These are phyloP conservation scores for Kradibia gibbosae DNA, from an alignment of 1,140 invertebrate genomes.

Conservation along the genomic window DNA sequence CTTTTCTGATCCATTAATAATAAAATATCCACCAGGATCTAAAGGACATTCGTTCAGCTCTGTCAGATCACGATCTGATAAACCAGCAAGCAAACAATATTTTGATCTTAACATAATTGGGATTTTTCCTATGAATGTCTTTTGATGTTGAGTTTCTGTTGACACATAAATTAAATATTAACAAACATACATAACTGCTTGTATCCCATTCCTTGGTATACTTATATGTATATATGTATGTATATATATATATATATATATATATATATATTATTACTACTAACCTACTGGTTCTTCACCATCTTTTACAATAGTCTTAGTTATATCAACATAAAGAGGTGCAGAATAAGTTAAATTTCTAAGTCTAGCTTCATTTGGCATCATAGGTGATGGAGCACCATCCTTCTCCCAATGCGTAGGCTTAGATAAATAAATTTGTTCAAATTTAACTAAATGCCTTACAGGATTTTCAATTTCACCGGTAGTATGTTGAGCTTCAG, in stretches of 20 bases:
- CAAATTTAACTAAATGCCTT: conserved; percentile 94
- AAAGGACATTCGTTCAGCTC: conserved; percentile 98
- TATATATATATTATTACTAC: conserved; percentile 75
- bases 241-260: too few species aligned
- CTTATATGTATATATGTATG: too few species aligned
- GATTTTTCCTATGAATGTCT: conserved; percentile 99
- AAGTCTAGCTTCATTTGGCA: conserved; percentile 97
- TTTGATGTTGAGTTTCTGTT: conserved; percentile 75
- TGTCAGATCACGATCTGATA: conserved; percentile 97
- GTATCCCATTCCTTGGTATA: too few species aligned
- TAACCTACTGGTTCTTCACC: conserved; percentile 77
- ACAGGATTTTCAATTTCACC: conserved; percentile 93
- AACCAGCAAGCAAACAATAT: conserved; percentile 92
- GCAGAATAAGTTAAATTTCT: conserved; percentile 95
- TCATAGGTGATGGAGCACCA: conserved; percentile 97
- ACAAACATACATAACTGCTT: conserved; percentile 73
- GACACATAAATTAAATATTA: conserved; percentile 82
- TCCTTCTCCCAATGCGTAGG: conserved; percentile 99
- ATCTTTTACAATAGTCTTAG: conserved; percentile 81
- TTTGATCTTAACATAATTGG: conserved; percentile 98
- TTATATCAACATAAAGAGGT: conserved; percentile 97
- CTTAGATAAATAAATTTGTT: conserved; percentile 98
- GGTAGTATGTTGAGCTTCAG: conserved; percentile 94
- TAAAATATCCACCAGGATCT: conserved; percentile 98
- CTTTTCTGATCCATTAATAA: conserved; percentile 97